These are phyloP conservation scores for Brachyalestes nurse DNA, from an alignment of 2,797 vertebrate species.

Conservation along the genomic window DNA sequence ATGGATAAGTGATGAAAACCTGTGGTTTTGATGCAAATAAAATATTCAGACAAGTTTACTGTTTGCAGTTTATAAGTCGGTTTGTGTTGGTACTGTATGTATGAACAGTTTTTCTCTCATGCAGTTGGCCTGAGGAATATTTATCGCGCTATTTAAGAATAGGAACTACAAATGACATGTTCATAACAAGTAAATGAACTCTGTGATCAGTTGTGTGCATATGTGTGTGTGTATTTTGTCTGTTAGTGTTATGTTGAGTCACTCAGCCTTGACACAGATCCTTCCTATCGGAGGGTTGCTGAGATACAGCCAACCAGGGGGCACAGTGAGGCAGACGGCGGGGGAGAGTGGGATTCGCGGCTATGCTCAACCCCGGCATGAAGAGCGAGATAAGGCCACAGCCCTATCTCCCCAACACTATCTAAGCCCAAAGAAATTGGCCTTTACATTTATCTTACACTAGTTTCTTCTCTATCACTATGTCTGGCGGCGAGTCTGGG, in stretches of 20 bases:
- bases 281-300: conserved; percentile 54
- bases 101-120: too few relatives aligned
- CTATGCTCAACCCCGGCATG: conserved; percentile 56
- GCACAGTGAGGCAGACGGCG: conserved; percentile 48
- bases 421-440: conserved; percentile 42
- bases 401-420: conserved; percentile 46
- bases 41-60: too few relatives aligned
- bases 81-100: too few relatives aligned
- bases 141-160: too few relatives aligned
- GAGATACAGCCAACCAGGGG: conserved; percentile 62
- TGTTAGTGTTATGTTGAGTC: conserved; percentile 59
- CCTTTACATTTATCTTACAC: conserved; percentile 41
- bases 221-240: conserved; percentile 38
- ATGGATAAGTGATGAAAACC: too few relatives aligned
- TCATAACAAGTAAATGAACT: conserved; percentile 13
- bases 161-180: not conserved
- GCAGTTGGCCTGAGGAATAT: too few relatives aligned
- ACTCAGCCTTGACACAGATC: conserved; percentile 62
- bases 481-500: conserved; percentile 1
- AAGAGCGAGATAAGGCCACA: conserved; percentile 63
- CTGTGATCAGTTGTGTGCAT: conserved; percentile 22
- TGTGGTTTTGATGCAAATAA: too few relatives aligned
- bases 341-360: conserved; percentile 51
- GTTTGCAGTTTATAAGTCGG: too few relatives aligned
- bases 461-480: conserved; percentile 39